Conservation (phyloP, 1,140 invertebrate species). For the Laupala kohalensis region DNA sequence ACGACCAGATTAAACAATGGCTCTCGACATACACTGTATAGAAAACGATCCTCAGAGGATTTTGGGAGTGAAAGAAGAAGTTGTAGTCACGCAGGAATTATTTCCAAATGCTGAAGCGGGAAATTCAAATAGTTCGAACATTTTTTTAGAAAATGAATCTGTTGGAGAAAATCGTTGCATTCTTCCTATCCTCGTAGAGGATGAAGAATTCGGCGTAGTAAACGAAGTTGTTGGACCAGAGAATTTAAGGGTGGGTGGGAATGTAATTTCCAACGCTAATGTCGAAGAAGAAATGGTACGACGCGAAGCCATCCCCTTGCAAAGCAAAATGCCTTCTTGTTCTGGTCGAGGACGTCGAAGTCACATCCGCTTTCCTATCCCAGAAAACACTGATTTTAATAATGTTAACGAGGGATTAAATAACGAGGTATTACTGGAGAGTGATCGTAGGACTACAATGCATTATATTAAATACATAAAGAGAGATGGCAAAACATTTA, state of each 20-base stretch:
- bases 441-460: conserved; percentile 33
- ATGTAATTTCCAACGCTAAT: background rate
- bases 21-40: background rate
- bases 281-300: background rate
- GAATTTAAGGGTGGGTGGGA: background rate
- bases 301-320: background rate
- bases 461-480: conserved; percentile 52
- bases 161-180: background rate
- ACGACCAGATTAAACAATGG: background rate
- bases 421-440: conserved; percentile 16
- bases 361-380: background rate
- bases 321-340: background rate
- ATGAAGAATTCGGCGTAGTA: background rate
- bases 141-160: background rate
- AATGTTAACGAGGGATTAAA: background rate
- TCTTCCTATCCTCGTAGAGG: background rate
- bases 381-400: background rate
- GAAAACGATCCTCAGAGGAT: background rate
- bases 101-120: background rate
- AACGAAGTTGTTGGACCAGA: background rate
- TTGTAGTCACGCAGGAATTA: background rate
- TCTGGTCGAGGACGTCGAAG: background rate
- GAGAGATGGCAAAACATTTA: conserved; percentile 43
- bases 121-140: background rate
- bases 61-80: background rate